A percentile compares a stretch with the other conserved stretches of the same genome.
Conservation (phyloP, 1,140 invertebrate species). For the Callitettix versicolor region DNA sequence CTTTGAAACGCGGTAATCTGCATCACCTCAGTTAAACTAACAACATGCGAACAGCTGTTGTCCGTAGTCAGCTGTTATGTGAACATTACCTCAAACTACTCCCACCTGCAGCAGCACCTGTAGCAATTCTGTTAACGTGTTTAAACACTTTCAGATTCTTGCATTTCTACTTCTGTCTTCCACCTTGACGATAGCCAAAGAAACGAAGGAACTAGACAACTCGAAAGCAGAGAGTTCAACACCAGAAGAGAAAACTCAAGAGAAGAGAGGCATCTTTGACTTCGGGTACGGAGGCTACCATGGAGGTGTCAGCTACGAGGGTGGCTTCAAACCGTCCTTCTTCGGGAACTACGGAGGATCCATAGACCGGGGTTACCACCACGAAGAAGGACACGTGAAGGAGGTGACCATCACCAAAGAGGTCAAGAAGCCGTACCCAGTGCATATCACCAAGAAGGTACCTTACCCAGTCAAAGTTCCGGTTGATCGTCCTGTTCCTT, state of each 20-base stretch:
- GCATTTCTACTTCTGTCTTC: too few relatives aligned
- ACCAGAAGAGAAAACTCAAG: conserved; percentile 38
- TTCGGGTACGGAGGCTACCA: conserved; percentile 26
- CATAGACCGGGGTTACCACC: background rate
- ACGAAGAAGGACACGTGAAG: conserved; percentile 4
- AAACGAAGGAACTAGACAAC: conserved; percentile 18
- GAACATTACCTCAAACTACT: too few relatives aligned
- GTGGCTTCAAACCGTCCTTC: too few relatives aligned
- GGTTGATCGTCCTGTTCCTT: conserved; percentile 51
- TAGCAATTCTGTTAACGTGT: too few relatives aligned
- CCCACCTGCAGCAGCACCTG: too few relatives aligned
- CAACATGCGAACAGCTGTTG: too few relatives aligned
- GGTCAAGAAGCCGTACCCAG: conserved; percentile 57
- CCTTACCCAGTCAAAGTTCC: conserved; percentile 58
- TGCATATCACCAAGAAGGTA: conserved; percentile 47
- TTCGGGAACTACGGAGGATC: too few relatives aligned
- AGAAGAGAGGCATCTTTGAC: conserved; percentile 38
- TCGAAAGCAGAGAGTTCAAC: conserved; percentile 31
- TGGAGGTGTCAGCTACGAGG: background rate
- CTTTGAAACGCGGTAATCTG: too few relatives aligned
- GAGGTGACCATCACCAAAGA: conserved; percentile 23
- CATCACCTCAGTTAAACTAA: too few relatives aligned
- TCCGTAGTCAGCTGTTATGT: too few relatives aligned
- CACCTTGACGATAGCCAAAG: too few relatives aligned
- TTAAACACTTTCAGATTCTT: too few relatives aligned